These are phyloP conservation scores for Dasypolia templi DNA, from an alignment of 2,888 invertebrate genomes.

Conservation along the genomic window DNA sequence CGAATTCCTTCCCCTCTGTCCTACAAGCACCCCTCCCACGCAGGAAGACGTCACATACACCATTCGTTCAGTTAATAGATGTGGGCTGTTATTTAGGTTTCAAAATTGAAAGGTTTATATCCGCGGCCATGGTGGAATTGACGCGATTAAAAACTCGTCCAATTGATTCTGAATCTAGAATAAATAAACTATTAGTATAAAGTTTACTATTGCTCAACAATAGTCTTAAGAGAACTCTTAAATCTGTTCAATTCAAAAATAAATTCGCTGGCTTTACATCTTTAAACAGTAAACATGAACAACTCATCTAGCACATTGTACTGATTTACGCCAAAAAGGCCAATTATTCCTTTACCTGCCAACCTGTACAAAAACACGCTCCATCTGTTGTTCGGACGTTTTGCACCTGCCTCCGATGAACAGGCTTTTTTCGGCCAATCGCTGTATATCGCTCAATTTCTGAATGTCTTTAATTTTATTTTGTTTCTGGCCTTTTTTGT, in stretches of 20 bases:
- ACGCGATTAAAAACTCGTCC: slow-evolving; percentile 40
- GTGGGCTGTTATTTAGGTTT: slow-evolving; percentile 55
- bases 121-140: slow-evolving; percentile 41
- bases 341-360: slow-evolving; percentile 71
- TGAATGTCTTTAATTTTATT: slow-evolving; percentile 19
- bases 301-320: background rate
- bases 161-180: background rate
- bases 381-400: slow-evolving; percentile 73
- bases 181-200: background rate
- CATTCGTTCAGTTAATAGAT: slow-evolving; percentile 59
- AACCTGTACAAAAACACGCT: slow-evolving; percentile 70
- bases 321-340: slow-evolving; percentile 21
- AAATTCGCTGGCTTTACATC: background rate
- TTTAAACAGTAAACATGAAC: background rate
- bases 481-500: slow-evolving; percentile 13
- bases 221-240: background rate
- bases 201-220: background rate
- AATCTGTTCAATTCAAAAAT: too few relatives aligned
- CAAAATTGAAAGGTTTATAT: slow-evolving; percentile 57
- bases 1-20: slow-evolving; percentile 71
- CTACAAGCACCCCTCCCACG: slow-evolving; percentile 64
- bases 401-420: slow-evolving; percentile 80
- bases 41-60: slow-evolving; percentile 66
- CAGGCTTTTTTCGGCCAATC: slow-evolving; percentile 60
- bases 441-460: slow-evolving; percentile 31